Conservation (phyloP, 2,113 vertebrate species). For the Ochotona princeps region DNA sequence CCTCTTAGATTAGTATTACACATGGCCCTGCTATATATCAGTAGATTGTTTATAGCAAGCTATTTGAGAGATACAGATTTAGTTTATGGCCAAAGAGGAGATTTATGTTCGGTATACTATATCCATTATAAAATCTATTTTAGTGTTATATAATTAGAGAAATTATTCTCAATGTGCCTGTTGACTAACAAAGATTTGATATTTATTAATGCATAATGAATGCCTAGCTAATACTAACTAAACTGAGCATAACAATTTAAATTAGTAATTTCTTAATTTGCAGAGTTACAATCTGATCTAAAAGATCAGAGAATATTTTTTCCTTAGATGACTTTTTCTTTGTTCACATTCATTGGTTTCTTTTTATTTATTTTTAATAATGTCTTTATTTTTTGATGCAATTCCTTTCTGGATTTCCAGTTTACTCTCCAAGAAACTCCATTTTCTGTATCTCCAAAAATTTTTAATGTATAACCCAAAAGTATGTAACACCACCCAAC, state of each 20-base stretch:
- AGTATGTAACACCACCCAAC: not conserved
- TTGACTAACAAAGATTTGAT: not conserved
- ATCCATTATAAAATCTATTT: not conserved
- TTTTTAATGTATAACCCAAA: not conserved
- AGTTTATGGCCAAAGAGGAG: not conserved
- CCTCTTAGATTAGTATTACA: not conserved
- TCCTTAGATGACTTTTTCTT: conserved; percentile 53
- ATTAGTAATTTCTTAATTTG: conserved; percentile 4
- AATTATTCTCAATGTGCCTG: not conserved
- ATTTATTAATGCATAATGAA: not conserved
- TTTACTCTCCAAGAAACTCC: conserved; percentile 36
- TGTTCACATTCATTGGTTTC: not conserved
- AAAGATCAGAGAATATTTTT: not conserved
- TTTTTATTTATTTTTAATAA: too few relatives aligned
- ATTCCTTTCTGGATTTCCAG: conserved; percentile 21
- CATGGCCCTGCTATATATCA: not conserved
- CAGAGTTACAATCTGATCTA: not conserved
- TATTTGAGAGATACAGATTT: not conserved
- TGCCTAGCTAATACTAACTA: not conserved
- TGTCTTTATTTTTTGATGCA: too few relatives aligned
- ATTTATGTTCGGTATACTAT: not conserved
- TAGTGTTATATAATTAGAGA: not conserved
- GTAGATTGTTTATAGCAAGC: not conserved
- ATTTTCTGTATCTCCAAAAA: conserved; percentile 42
- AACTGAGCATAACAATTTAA: not conserved